Evolutionary conservation across 2,113 vertebrate genomes (phyloP), one percentile per base, ranked within the genome.

Genomic region (Rostratula benghalensis): DNA sequence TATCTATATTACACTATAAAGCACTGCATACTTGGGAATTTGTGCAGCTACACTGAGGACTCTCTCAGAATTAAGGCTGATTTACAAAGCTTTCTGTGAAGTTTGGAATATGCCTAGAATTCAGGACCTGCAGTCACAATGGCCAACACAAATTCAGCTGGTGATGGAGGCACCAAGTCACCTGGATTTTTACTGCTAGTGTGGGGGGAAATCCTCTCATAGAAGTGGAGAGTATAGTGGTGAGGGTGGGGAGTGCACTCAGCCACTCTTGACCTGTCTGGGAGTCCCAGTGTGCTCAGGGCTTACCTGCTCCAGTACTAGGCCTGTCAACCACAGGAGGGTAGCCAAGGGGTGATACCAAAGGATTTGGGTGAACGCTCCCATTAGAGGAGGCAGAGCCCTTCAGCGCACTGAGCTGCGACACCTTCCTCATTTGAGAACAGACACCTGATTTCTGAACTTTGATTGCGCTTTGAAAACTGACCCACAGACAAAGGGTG

Each of bases 121-220:
- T 57, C 41, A 17, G 30, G 33, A 70, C 21, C 24, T 81, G 53
- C 14, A 73, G 22, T 70, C 8, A 23, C 30, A 92, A 37, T 23
- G 30, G 24, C 17, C 28, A 61, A 27, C 12, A 39, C 4, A 69
- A 84, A 64, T 41, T 64, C 19, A 81, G 8, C 4, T 89, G 27
- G 17, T 73, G 59, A 27, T 41, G 57, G n/a, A 54, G 3, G 31
- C 0, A 0, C 20, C 33, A 59, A 14, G 3, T 65, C 13, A 22
- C 16, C 23, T 63, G 20, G 1, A 0, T 16, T 70, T 65, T 56
- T 59, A 50, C 7, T 78, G 28, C n/a, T 53, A 19, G 12, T 11
- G 6, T 11, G 15, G 8, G 3, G 3, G 7, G 5, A 79, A 86
- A 25, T 39, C 33, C 20, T 86, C 1, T 2, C 10, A 17, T 0